Conservation (phyloP, 2,797 vertebrate genomes). For the Micrastur ruficollis region DNA sequence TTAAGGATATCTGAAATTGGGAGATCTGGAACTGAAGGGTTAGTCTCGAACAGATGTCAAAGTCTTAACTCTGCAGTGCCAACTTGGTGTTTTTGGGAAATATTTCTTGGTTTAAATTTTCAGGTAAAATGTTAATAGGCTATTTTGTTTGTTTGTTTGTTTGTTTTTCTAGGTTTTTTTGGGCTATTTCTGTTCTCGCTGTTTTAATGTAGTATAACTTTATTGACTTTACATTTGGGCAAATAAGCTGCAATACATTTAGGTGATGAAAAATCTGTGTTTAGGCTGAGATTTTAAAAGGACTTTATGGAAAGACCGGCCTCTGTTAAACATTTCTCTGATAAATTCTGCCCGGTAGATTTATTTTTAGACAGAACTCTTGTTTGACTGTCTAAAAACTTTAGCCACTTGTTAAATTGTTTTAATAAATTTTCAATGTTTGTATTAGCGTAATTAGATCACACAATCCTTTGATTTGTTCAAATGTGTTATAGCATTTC, state of each 20-base stretch:
- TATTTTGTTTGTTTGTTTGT: not conserved
- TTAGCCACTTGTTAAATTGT: not conserved
- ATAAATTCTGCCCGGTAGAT: not conserved
- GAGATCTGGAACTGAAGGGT: not conserved
- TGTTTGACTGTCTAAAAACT: not conserved
- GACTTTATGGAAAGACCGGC: not conserved
- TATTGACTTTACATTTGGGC: not conserved
- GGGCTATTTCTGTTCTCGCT: not conserved
- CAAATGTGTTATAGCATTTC: slow-evolving; percentile 33
- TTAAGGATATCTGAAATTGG: not conserved
- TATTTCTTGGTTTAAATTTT: not conserved
- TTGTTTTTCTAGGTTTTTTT: no score
- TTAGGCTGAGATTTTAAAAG: not conserved
- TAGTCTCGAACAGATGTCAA: not conserved
- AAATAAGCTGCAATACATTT: not conserved
- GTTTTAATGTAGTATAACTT: not conserved
- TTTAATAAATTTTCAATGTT: not conserved
- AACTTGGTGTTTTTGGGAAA: not conserved
- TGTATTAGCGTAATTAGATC: not conserved
- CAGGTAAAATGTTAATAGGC: not conserved
- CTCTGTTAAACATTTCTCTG: not conserved
- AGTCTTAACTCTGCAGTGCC: not conserved
- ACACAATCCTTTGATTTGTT: slow-evolving; percentile 49
- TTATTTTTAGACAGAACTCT: not conserved
- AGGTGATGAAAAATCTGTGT: not conserved